phyloP scores from a whole-genome alignment of 2,888 invertebrate species.

The Sthenelais limicola region DNA sequence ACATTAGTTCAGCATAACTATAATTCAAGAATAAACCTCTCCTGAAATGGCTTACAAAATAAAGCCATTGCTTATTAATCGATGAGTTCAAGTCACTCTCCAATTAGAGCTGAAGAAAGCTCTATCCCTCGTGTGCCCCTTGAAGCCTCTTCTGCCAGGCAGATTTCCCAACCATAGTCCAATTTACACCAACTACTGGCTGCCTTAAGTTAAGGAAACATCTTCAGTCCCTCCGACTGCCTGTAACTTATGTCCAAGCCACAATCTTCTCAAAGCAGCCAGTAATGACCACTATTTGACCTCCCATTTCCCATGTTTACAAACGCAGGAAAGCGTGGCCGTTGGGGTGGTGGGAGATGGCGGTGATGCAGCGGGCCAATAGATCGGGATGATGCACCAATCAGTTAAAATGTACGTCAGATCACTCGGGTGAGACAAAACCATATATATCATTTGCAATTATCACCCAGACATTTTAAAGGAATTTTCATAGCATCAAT shows the following conservation, averaged over 20 bases:
- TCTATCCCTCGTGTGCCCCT: conserved; percentile 27
- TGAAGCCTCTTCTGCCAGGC: conserved; percentile 37
- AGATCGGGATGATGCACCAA: conserved; percentile 40
- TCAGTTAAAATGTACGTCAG: conserved; percentile 39
- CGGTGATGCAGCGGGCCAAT: conserved; percentile 40
- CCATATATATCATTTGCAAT: conserved; percentile 27
- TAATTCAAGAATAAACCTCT: too few species aligned
- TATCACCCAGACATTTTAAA: conserved; percentile 16
- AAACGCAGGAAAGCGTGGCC: conserved; percentile 32
- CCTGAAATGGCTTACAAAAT: too few species aligned
- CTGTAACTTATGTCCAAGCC: too few species aligned
- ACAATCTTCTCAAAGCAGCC: too few species aligned
- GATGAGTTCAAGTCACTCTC: conserved; percentile 35
- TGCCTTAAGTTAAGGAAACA: not conserved
- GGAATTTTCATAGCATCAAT: conserved; percentile 36
- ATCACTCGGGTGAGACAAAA: conserved; percentile 35
- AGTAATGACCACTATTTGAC: too few species aligned
- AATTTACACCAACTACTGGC: not conserved
- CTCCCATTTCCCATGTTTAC: conserved; percentile 31
- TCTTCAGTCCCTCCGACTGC: not conserved
- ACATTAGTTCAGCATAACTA: too few species aligned
- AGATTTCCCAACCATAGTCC: not conserved
- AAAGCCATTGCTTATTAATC: too few species aligned
- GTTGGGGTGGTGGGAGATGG: conserved; percentile 38
- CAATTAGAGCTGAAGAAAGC: not conserved